These are phyloP conservation scores for Sphenopsis melanotis DNA, from an alignment of 2,797 vertebrate genomes.

Conservation along the genomic window DNA sequence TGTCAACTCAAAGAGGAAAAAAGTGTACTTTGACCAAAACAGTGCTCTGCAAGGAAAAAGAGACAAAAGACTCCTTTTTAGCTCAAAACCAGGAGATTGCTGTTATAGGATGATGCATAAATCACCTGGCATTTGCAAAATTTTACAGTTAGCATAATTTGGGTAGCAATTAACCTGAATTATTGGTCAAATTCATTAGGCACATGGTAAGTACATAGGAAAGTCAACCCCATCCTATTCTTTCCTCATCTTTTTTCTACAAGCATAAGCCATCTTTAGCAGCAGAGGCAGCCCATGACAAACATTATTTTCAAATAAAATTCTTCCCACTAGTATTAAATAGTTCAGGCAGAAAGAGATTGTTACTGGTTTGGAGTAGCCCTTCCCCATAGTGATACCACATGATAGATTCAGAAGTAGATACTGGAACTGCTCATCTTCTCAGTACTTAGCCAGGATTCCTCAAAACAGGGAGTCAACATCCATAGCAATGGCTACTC, in stretches of 20 bases:
- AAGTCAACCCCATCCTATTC: background rate
- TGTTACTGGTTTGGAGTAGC: background rate
- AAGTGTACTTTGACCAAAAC: background rate
- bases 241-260: background rate
- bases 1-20: background rate
- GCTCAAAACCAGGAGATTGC: background rate
- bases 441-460: background rate
- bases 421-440: background rate
- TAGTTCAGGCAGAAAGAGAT: background rate
- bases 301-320: background rate
- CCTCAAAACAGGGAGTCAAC: background rate
- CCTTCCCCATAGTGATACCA: background rate
- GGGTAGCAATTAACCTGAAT: background rate
- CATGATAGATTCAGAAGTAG: background rate
- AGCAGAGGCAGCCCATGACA: background rate
- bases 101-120: background rate
- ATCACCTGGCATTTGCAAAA: background rate
- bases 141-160: background rate
- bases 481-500: background rate
- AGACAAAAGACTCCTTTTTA: background rate
- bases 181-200: background rate
- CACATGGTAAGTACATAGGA: background rate
- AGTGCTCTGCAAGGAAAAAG: background rate
- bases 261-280: background rate
- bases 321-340: background rate